phyloP scores from a whole-genome alignment of 1,140 invertebrate species.

The Ctenoplectra terminalis region DNA sequence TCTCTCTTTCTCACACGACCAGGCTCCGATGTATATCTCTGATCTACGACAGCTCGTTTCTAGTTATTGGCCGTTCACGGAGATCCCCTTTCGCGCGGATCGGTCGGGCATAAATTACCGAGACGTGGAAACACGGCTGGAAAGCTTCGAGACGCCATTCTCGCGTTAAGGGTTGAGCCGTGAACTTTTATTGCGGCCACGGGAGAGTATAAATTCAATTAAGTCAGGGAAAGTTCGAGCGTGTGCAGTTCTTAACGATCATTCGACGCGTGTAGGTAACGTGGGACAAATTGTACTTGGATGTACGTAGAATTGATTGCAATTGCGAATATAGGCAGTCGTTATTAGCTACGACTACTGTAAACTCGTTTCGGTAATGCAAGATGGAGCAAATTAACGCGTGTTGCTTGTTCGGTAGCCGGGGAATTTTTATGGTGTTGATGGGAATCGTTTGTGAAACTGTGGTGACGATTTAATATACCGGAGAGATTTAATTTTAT shows the following conservation, averaged over 20 bases:
- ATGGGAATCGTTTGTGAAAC: neutral
- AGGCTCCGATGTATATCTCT: slow-evolving; percentile 39
- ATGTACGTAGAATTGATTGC: neutral
- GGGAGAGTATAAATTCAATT: slow-evolving; percentile 36
- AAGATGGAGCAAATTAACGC: too few species aligned
- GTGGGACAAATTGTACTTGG: neutral
- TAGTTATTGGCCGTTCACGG: slow-evolving; percentile 49
- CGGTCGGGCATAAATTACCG: slow-evolving; percentile 33
- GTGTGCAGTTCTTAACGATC: neutral
- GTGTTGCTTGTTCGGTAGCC: neutral
- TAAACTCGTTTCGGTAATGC: neutral
- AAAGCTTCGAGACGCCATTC: neutral
- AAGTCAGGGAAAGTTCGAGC: neutral
- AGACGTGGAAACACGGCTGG: slow-evolving; percentile 17
- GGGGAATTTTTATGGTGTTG: neutral
- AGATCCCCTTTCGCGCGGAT: slow-evolving; percentile 2
- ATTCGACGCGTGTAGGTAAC: slow-evolving; percentile 4
- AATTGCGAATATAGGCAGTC: neutral
- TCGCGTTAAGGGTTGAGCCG: neutral
- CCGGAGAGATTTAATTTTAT: neutral
- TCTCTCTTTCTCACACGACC: neutral
- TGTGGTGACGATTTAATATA: neutral
- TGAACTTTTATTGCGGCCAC: neutral
- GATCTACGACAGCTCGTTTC: slow-evolving; percentile 54
- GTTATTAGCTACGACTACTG: slow-evolving; percentile 17